Evolutionary conservation across 2,888 invertebrate genomes (phyloP).

Genomic region (Thecophora atra): DNA sequence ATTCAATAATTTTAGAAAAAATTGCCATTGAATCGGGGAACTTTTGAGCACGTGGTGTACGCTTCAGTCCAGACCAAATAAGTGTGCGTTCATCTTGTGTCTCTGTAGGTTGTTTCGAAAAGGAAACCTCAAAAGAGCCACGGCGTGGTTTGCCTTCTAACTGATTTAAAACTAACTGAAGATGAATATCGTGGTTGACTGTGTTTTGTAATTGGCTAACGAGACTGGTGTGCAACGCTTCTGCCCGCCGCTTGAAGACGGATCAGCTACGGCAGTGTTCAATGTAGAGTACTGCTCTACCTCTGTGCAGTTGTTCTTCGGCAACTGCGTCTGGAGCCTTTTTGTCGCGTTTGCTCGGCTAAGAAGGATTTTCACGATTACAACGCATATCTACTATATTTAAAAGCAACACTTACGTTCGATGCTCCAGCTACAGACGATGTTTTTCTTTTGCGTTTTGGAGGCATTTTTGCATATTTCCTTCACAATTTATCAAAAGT

Average conservation of each 20-base stretch:
- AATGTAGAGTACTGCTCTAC: constrained; percentile 56
- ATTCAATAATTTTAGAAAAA: constrained; percentile 31
- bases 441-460: constrained; percentile 47
- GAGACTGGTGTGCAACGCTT: constrained; percentile 54
- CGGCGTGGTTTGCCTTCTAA: constrained; percentile 57
- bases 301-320: constrained; percentile 38
- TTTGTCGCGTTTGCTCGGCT: background rate
- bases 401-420: constrained; percentile 6
- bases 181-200: constrained; percentile 46
- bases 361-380: background rate
- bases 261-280: constrained; percentile 64
- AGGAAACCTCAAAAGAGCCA: constrained; percentile 60
- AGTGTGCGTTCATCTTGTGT: constrained; percentile 44
- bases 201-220: constrained; percentile 47
- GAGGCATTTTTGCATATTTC: constrained; percentile 41
- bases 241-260: constrained; percentile 61
- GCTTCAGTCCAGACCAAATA: constrained; percentile 62
- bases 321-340: background rate
- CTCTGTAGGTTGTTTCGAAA: constrained; percentile 46
- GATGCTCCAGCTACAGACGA: background rate
- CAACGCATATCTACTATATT: background rate
- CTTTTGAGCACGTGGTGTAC: constrained; percentile 61
- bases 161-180: constrained; percentile 57
- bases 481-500: background rate
- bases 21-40: constrained; percentile 54